These are phyloP conservation scores for Sylvicola cinctus DNA, from an alignment of 2,888 invertebrate genomes.

Conservation along the genomic window DNA sequence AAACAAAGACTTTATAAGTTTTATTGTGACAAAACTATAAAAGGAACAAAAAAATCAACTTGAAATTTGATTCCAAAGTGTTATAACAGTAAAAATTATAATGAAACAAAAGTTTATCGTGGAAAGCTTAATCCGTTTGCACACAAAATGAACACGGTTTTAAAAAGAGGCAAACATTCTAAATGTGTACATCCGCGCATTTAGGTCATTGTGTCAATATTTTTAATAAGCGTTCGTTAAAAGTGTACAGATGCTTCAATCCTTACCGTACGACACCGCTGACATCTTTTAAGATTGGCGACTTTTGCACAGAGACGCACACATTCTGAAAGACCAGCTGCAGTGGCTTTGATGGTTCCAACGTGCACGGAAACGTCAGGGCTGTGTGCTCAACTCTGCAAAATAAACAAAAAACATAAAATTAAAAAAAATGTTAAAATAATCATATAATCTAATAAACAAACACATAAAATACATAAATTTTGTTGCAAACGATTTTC, in stretches of 20 bases:
- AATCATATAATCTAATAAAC: neutral
- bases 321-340: conserved; percentile 44
- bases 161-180: too few species aligned
- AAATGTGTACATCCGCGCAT: too few species aligned
- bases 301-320: conserved; percentile 30
- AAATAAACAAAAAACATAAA: conserved; percentile 11
- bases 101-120: too few species aligned
- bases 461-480: neutral
- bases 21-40: too few species aligned
- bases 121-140: too few species aligned
- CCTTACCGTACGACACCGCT: conserved; percentile 38
- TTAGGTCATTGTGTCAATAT: too few species aligned
- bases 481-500: neutral
- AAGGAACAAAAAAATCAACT: too few species aligned
- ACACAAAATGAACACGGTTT: too few species aligned
- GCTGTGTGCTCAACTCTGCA: conserved; percentile 37
- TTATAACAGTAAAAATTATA: too few species aligned
- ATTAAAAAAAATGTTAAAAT: neutral
- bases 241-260: neutral
- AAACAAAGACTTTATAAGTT: too few species aligned
- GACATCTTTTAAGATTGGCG: conserved; percentile 44
- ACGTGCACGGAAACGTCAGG: conserved; percentile 36
- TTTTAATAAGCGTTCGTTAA: too few species aligned
- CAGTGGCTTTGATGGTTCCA: conserved; percentile 34
- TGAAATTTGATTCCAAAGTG: too few species aligned